Conservation (phyloP, 2,888 invertebrate genomes). For the Chymomyza caudatula region DNA sequence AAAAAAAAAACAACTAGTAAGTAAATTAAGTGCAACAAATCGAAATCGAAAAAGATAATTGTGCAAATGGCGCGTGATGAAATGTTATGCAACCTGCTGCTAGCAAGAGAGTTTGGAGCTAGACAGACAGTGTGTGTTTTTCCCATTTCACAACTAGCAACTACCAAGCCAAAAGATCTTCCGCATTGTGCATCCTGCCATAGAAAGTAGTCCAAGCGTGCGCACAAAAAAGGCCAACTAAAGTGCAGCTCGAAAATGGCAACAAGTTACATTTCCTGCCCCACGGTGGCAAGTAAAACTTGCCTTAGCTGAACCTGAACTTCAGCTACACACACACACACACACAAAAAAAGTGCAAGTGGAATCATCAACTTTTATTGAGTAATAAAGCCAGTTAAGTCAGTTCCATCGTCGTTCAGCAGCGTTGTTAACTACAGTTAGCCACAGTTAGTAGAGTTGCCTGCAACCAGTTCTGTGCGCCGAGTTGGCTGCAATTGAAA, state of each 20-base stretch:
- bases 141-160: slow-evolving; percentile 41
- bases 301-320: slow-evolving; percentile 73
- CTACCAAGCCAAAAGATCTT: slow-evolving; percentile 25
- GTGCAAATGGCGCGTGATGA: slow-evolving; percentile 48
- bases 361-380: slow-evolving; percentile 10
- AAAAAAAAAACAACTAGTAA: slow-evolving; percentile 1
- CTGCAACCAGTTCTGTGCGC: slow-evolving; percentile 13
- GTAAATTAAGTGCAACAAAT: slow-evolving; percentile 22
- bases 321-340: slow-evolving; percentile 40
- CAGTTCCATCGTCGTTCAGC: slow-evolving; percentile 22
- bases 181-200: slow-evolving; percentile 57
- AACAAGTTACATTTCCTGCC: slow-evolving; percentile 60
- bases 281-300: neutral
- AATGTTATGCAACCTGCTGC: slow-evolving; percentile 65
- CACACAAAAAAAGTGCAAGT: slow-evolving; percentile 41
- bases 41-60: slow-evolving; percentile 37
- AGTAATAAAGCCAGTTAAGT: neutral
- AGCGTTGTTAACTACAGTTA: slow-evolving; percentile 13
- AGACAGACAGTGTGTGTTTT: neutral
- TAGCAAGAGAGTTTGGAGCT: neutral
- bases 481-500: slow-evolving; percentile 5
- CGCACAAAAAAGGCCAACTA: slow-evolving; percentile 42
- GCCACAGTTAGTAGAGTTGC: slow-evolving; percentile 3
- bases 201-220: slow-evolving; percentile 69
- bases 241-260: slow-evolving; percentile 17